Base-by-base conservation (phyloP, 64 coral and sea anemone species). In the Acropora yongei region DNA sequence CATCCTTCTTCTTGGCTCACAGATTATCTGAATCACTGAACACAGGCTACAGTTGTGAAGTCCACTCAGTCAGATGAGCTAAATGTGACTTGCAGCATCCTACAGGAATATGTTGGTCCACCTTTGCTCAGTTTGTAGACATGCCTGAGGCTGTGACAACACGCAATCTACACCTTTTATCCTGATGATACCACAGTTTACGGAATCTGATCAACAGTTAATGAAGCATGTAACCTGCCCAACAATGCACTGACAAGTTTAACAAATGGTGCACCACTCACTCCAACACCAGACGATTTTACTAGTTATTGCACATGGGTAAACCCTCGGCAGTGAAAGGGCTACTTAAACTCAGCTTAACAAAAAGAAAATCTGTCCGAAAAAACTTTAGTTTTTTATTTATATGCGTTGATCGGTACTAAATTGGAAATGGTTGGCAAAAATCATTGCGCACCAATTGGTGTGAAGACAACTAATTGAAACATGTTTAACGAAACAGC, bases 71-170 rank as follows among this genome's bases (percentile, higher is more conserved):
- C 58, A 12, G 58, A 63, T 11, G 58, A 63, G 67, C 42, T 71
- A 47, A 44, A 67, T 72, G 83, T 86, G 83, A 47, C 16, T 44
- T 86, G 61, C 43, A 20, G 83, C 3, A 72, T 86, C 43, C 83
- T 66, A 49, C 83, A 86, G 41, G 83, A 66, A 71, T 86, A 63
- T 44, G 83, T 86, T 9, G 82, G 82, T 10, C 82, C 82, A 40
- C 9, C 4, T 55, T 55, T 55, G 51, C 9, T 55, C 9, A 9
- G 51, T 9, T 9, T 55, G 51, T 55, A 55, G 83, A 49, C 47
- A 67, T 72, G 69, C 65, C 41, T 17, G 65, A 72, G 3, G 43
- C 65, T 11, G 63, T 86, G 11, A 20, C 63, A 72, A 17, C 83
- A 14, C 47, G 69, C 41, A 86, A 18, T 19, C 65, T 78, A 16